These are phyloP conservation scores for Automeris io DNA, from an alignment of 2,888 invertebrate species.

Conservation along the genomic window DNA sequence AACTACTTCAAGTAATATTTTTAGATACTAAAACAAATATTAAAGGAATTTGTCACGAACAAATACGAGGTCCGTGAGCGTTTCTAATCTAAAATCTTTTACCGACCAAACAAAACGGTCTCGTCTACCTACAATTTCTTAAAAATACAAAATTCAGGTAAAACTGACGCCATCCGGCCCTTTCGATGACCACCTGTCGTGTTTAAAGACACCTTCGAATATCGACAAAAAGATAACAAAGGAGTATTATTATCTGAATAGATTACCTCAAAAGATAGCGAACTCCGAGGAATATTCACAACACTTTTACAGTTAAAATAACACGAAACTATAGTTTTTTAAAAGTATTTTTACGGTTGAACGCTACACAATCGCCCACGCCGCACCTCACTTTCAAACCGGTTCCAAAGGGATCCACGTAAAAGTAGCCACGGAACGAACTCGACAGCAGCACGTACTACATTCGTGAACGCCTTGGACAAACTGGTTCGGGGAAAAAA, in stretches of 20 bases:
- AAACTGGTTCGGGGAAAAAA: slow-evolving; percentile 45
- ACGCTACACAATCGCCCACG: slow-evolving; percentile 56
- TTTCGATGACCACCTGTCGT: slow-evolving; percentile 6
- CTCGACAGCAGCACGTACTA: slow-evolving; percentile 29
- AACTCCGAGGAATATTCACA: slow-evolving; percentile 26
- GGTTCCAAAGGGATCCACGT: slow-evolving; percentile 59
- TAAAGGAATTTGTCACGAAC: too few relatives aligned
- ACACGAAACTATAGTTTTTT: slow-evolving; percentile 33
- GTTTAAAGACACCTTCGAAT: neutral
- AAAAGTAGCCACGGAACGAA: slow-evolving; percentile 49
- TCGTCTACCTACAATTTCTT: slow-evolving; percentile 1
- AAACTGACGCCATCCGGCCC: neutral
- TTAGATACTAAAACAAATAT: too few relatives aligned
- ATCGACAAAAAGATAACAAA: slow-evolving; percentile 7
- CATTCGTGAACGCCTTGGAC: slow-evolving; percentile 29
- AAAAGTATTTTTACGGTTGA: slow-evolving; percentile 49
- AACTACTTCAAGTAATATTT: too few relatives aligned
- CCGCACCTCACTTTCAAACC: slow-evolving; percentile 73
- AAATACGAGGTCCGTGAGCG: too few relatives aligned
- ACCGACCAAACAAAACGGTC: neutral
- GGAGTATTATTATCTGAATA: slow-evolving; percentile 10
- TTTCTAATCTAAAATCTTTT: neutral
- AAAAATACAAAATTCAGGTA: neutral
- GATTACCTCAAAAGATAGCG: slow-evolving; percentile 19
- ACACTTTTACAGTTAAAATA: slow-evolving; percentile 23